Evolutionary conservation across 2,888 invertebrate genomes (phyloP), one percentile per base, ranked within the genome.

Genomic region (Gymnocheta viridis): DNA sequence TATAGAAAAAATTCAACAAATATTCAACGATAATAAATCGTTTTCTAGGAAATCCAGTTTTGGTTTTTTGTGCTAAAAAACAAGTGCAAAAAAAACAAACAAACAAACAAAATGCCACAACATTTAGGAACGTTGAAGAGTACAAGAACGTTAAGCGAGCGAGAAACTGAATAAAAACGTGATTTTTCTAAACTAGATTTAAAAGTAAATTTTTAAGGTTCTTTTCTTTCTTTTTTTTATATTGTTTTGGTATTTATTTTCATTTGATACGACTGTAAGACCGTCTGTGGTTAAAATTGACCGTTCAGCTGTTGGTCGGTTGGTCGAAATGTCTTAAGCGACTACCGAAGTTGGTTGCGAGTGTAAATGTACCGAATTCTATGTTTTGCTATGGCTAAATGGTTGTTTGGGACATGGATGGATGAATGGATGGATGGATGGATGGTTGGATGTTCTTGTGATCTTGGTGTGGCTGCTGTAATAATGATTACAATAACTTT

Each of bases 11-110:
- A 49, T 73, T 80, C 44, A 72, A 76, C 81, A 81, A 85, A 83
- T 82, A 80, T 81, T 83, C 49, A 80, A 73, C 81, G 77, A 82
- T 85, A 74, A 82, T 85, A 80, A 85, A 82, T 86, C 83, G 85
- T 86, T 87, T 86, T 87, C 86, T 82, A 82, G 85, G 87, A 86
- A 87, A 87, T 86, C 86, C 85, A 86, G 87, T 87, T 86, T 87
- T 86, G 86, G 85, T 76, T 84, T 86, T 86, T 85, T 78, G 78
- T 82, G 51, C 72, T 72, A 74, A 77, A 85, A 79, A 74, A 64
- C 79, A 76, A 79, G 64, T 74, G 74, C 41, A 78, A 69, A 54
- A 64, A 72, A 44, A 69, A 54, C 54, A 72, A 44, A 35, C 0
- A 76, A 32, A 17, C 12, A 66, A 60, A 38, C 62, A 74, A 54